phyloP scores from a whole-genome alignment of 2,113 vertebrate species.

The Brachypteracias leptosomus region DNA sequence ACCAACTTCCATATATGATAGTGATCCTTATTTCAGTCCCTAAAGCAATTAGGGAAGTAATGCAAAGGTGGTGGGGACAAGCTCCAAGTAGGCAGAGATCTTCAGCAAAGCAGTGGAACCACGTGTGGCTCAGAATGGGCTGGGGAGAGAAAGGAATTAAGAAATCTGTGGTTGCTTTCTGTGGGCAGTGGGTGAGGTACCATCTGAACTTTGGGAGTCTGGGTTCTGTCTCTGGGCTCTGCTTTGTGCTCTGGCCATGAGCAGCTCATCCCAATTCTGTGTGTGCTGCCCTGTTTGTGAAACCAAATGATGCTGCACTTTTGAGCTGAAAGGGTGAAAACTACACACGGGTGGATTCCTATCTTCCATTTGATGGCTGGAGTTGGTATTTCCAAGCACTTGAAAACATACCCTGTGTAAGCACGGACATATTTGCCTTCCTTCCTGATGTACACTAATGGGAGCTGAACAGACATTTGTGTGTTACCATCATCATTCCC shows the following conservation, averaged over 20 bases:
- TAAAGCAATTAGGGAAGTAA: neutral
- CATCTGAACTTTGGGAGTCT: neutral
- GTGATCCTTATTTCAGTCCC: neutral
- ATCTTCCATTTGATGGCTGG: neutral
- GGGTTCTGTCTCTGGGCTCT: neutral
- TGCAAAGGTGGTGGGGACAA: neutral
- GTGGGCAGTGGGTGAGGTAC: neutral
- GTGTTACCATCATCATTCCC: neutral
- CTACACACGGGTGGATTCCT: neutral
- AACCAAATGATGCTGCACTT: rapidly evolving
- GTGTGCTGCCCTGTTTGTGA: neutral
- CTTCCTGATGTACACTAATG: neutral
- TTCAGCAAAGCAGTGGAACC: neutral
- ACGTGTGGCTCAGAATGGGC: neutral
- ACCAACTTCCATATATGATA: neutral
- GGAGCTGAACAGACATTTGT: neutral
- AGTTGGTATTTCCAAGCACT: neutral
- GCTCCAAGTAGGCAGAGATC: neutral
- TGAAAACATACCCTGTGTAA: neutral
- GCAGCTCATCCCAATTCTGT: neutral
- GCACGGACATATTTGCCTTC: neutral
- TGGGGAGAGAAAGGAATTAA: neutral
- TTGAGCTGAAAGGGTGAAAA: neutral
- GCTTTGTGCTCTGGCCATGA: neutral
- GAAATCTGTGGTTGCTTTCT: neutral